phyloP scores from a whole-genome alignment of 2,888 invertebrate genomes.

The Cyclophora punctaria region DNA sequence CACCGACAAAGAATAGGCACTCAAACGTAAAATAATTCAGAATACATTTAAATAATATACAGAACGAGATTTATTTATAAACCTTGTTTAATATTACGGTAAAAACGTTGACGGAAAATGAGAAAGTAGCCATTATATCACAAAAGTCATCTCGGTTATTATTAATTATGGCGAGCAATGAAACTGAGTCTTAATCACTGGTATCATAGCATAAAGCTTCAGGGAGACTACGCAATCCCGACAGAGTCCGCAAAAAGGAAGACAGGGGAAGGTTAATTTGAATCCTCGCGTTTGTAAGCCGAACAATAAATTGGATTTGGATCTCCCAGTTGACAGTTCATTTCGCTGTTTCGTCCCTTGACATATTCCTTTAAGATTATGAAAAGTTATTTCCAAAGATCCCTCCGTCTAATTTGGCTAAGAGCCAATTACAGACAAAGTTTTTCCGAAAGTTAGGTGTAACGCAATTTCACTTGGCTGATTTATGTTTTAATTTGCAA shows the following conservation, averaged over 20 bases:
- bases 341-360: conserved; percentile 62
- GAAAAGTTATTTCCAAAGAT: conserved; percentile 59
- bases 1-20: too few relatives aligned
- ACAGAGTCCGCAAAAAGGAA: conserved; percentile 48
- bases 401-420: conserved; percentile 52
- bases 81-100: conserved; percentile 16
- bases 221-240: conserved; percentile 36
- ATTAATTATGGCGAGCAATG: conserved; percentile 29
- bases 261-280: conserved; percentile 59
- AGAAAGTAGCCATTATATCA: conserved; percentile 25
- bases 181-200: conserved; percentile 49
- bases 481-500: conserved; percentile 54
- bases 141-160: conserved; percentile 26
- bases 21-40: too few relatives aligned
- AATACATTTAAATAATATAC: too few relatives aligned
- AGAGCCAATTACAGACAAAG: conserved; percentile 56
- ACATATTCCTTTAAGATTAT: conserved; percentile 65
- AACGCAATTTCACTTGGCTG: conserved; percentile 47
- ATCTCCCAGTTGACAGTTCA: conserved; percentile 70
- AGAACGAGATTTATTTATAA: neutral
- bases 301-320: conserved; percentile 68
- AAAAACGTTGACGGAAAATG: conserved; percentile 23
- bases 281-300: conserved; percentile 61
- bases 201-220: conserved; percentile 41
- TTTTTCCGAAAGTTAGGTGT: conserved; percentile 43